phyloP scores from a whole-genome alignment of 2,113 vertebrate species.

The Burhinus oedicnemus region DNA sequence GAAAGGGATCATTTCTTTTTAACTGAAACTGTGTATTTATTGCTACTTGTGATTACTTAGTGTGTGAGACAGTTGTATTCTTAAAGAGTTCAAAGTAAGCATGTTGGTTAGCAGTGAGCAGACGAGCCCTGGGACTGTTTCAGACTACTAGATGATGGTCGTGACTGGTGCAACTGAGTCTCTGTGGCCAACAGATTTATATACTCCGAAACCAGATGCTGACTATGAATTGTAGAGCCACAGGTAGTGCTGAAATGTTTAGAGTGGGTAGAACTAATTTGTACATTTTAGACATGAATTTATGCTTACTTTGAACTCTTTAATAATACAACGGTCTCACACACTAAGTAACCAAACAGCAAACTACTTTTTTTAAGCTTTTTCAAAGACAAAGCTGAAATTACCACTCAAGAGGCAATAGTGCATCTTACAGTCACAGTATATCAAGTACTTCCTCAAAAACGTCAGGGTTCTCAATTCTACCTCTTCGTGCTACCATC shows the following conservation, averaged over 20 bases:
- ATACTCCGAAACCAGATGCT: background rate
- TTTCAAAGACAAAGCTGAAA: background rate
- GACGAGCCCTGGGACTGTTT: background rate
- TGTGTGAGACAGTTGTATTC: background rate
- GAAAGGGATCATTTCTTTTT: background rate
- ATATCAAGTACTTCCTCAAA: background rate
- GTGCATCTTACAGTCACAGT: background rate
- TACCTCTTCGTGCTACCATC: background rate
- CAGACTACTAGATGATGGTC: background rate
- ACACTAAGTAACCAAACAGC: background rate
- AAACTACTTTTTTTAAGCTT: background rate
- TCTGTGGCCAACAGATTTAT: background rate
- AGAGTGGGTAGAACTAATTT: background rate
- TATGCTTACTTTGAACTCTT: background rate
- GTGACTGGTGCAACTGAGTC: background rate
- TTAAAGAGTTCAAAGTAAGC: background rate
- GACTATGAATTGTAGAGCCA: background rate
- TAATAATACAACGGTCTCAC: background rate
- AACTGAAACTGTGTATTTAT: background rate
- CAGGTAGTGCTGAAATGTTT: background rate
- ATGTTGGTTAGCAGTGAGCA: background rate
- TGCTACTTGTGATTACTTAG: background rate
- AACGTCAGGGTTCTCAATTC: background rate
- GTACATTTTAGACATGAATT: background rate
- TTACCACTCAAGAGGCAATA: background rate